phyloP scores from a whole-genome alignment of 2,797 vertebrate genomes.

The Epinephelus malabaricus region DNA sequence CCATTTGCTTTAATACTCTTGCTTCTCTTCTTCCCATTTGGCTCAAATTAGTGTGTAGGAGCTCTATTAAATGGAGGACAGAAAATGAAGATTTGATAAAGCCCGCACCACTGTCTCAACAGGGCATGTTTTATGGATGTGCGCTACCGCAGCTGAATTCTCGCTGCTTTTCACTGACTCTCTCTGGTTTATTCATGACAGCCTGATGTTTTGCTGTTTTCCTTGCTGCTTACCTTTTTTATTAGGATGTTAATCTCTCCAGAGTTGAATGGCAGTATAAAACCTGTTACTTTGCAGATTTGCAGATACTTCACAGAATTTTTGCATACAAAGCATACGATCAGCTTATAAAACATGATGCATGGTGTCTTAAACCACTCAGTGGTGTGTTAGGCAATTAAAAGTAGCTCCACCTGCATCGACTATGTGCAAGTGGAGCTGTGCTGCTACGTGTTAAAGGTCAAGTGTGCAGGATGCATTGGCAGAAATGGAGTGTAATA shows the following conservation, averaged over 20 bases:
- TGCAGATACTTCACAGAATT: not conserved
- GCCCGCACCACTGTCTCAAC: constrained; percentile 47
- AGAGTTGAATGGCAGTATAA: constrained; percentile 44
- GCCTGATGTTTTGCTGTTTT: constrained; percentile 50
- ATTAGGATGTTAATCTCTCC: constrained; percentile 65
- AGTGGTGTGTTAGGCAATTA: no score
- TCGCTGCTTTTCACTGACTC: constrained; percentile 26
- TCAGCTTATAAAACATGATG: no score
- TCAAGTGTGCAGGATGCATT: no score
- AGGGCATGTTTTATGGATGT: constrained; percentile 70
- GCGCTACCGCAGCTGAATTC: constrained; percentile 33
- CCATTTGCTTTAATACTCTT: constrained; percentile 53
- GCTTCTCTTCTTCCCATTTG: constrained; percentile 52
- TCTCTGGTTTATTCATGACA: constrained; percentile 69
- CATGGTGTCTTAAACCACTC: no score
- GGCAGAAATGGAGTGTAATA: no score
- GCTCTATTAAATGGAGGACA: constrained; percentile 55
- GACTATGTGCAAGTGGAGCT: no score
- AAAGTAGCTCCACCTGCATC: no score
- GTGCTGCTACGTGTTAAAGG: no score
- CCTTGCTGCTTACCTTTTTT: constrained; percentile 48
- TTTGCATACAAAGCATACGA: no score
- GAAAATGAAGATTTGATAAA: constrained; percentile 71
- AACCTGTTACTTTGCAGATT: constrained; percentile 11
- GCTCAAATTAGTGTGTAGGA: constrained; percentile 59